Percentiles rank a stretch among this genome's conserved stretches.
phyloP scores from a whole-genome alignment of 2,797 vertebrate genomes.

The Peromyscus aztecus region DNA sequence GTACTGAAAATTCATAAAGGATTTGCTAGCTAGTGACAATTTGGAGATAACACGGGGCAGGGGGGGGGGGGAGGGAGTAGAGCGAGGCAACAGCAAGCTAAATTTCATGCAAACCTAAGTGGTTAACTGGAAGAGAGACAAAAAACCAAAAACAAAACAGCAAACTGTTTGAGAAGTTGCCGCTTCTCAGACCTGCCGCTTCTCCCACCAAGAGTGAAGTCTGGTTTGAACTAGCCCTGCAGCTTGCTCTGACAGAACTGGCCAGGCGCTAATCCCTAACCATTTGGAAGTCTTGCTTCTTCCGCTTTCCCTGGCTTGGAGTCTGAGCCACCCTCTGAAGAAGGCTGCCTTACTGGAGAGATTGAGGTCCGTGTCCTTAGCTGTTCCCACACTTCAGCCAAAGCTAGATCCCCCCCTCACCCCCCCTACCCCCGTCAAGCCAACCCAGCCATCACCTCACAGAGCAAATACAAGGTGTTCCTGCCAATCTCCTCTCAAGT shows the following conservation, averaged over 20 bases:
- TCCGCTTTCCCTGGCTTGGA: not conserved
- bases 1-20: not conserved
- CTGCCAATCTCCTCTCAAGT: constrained; percentile 1
- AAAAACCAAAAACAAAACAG: not conserved
- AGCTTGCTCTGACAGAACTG: not conserved
- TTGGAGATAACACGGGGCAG: not conserved
- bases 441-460: not conserved
- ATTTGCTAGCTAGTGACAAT: not conserved
- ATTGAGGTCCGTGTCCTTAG: not conserved
- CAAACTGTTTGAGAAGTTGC: not conserved
- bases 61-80: not conserved
- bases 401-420: not conserved
- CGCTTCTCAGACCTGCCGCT: not conserved
- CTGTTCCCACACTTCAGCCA: not conserved
- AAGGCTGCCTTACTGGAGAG: not conserved
- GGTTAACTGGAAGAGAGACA: not conserved
- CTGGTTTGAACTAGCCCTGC: not conserved
- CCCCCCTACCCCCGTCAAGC: not conserved
- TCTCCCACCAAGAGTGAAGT: not conserved
- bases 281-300: not conserved
- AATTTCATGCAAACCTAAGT: constrained; percentile 8
- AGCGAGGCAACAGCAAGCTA: not conserved
- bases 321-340: not conserved
- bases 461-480: not conserved
- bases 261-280: not conserved